Evolutionary conservation across 2,888 invertebrate species (phyloP), one percentile per base, ranked within the genome.

Genomic region (Parnassius orleans): DNA sequence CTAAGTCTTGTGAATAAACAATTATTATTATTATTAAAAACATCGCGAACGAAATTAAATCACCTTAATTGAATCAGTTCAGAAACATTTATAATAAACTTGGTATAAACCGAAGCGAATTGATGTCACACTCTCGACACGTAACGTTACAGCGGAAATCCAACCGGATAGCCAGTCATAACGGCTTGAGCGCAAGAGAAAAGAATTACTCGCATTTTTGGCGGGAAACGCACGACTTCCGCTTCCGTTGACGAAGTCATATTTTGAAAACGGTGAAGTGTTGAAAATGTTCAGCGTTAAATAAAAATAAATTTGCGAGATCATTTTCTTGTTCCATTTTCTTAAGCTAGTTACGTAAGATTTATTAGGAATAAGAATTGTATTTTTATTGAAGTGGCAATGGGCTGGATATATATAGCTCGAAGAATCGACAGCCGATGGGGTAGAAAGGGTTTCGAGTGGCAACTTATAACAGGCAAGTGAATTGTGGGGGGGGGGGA

Each of bases 141-240:
- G 80, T 83, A 82, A 83, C 84, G 80, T 79, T 79, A 76, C 71
- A 67, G 57, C 69, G 72, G 80, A 82, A 83, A 82, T 80, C 78
- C 78, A 77, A 75, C 83, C 83, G 88, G 88, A 87, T 76, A 75
- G 67, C 74, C 70, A 83, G 81, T 83, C 83, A 83, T 84, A 83
- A 83, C 80, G 84, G 86, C 82, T 83, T 81, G 81, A 83, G 82
- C 81, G 81, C 73, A 73, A 79, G 80, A 78, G 80, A 80, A 85
- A 86, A 86, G 63, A 87, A 86, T 86, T 84, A 86, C 82, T 72
- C 81, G 82, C 83, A 78, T 83, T 87, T 88, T 87, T 79, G 82
- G 79, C 75, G 80, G 86, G 85, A 87, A 86, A 87, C 83, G 81
- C 78, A 77, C 78, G 78, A 78, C 78, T 80, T 88, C 89, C 89